Evolutionary conservation across 2,113 vertebrate species (phyloP).

Genomic region (Passer montanus): DNA sequence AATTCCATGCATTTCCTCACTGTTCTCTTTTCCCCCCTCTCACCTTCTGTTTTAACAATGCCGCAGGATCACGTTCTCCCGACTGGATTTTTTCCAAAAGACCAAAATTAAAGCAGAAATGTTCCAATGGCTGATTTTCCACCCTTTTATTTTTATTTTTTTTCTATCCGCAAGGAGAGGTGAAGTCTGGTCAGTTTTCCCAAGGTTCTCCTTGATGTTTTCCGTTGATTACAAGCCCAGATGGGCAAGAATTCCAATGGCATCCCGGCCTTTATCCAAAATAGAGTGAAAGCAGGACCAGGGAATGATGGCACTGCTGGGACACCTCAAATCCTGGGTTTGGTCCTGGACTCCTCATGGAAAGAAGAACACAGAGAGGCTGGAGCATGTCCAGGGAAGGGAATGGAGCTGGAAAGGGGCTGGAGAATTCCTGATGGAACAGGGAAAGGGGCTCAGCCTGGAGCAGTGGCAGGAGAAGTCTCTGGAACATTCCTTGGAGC

Average conservation of each 20-base stretch:
- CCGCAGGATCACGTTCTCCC: not conserved
- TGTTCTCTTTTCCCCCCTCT: not conserved
- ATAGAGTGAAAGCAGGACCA: accelerated
- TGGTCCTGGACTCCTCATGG: not conserved
- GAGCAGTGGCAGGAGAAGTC: not conserved
- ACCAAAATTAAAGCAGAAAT: not conserved
- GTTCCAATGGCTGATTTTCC: not conserved
- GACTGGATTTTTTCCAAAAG: not conserved
- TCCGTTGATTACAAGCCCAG: not conserved
- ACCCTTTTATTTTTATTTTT: not conserved
- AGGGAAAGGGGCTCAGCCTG: not conserved
- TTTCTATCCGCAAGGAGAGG: not conserved
- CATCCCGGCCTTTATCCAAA: not conserved
- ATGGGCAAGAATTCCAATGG: not conserved
- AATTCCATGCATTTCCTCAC: not conserved
- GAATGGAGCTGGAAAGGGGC: not conserved
- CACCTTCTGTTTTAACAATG: conserved; percentile 3
- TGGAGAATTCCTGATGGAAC: not conserved
- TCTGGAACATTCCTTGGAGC: not conserved
- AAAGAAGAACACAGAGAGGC: accelerated
- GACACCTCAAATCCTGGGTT: not conserved
- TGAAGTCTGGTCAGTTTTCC: not conserved
- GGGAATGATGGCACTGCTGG: not conserved
- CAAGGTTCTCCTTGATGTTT: not conserved
- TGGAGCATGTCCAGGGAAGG: not conserved